Base-by-base conservation (phyloP, 2,888 invertebrate species). In the Sturmia bella region DNA sequence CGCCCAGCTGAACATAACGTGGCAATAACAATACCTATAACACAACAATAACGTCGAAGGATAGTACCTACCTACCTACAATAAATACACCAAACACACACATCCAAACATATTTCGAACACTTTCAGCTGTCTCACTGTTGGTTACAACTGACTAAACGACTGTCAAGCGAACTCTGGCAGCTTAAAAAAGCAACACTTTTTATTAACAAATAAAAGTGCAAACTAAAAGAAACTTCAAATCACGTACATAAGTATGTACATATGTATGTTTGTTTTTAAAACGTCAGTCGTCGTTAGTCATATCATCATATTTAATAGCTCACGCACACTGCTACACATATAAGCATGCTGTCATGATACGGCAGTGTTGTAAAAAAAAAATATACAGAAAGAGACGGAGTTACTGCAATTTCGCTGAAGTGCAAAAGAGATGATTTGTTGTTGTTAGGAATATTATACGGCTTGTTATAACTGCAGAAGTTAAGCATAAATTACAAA, bases 1-100 rank as follows among this genome's bases (percentile, higher is more conserved):
- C 83, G 83, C 79, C 83, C 84, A 84, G 74, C 80, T 80, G 84
- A 84, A 81, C 72, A 78, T 80, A 84, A 84, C 76, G 78, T 81
- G 80, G 78, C 75, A 75, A 82, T 80, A 82, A 84, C 72, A 80
- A 79, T 74, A 84, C 64, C 3, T 27, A 32, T 7, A 66, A 66
- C 56, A 70, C 64, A 80, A 75, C 72, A 83, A 41, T 21, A 73
- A 45, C 57, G 66, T 52, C 72, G 21, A 79, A 79, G 78, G 78
- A 79, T 73, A 76, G n/a, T n/a, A n/a, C n/a, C n/a, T n/a, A n/a
- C n/a, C n/a, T 68, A 76, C 27, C 3, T 27, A 27, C 9, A 32
- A 76, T 76, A 63, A 69, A 76, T 69, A 69, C 54, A 54, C 32
- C 68, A 76, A 76, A 57, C 75, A 75, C 39, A 70, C 59, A 50